These are phyloP conservation scores for Natrix natrix DNA, from an alignment of 2,797 vertebrate genomes.

Conservation along the genomic window DNA sequence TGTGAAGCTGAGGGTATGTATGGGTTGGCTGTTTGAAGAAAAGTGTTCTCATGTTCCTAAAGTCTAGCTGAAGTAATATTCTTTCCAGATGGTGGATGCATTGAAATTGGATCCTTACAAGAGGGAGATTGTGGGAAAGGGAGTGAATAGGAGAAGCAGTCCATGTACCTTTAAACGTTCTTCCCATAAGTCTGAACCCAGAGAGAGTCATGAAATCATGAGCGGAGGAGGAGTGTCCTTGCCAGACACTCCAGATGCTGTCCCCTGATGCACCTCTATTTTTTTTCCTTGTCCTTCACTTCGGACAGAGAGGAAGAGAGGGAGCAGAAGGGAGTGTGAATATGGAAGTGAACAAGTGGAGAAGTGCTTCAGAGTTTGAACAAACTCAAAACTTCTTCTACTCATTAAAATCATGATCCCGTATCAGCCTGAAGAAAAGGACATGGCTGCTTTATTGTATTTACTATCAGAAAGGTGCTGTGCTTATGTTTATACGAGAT, in stretches of 20 bases:
- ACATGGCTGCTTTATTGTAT: not conserved
- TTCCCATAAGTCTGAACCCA: not conserved
- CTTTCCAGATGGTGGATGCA: not conserved
- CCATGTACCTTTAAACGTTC: not conserved
- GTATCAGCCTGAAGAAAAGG: not conserved
- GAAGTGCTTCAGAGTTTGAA: not conserved
- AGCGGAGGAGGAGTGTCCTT: not conserved
- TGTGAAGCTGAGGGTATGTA: not conserved
- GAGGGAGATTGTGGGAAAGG: not conserved
- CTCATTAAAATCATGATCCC: not conserved
- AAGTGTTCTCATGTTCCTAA: not conserved
- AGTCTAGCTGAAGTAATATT: not conserved
- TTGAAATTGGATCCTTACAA: not conserved
- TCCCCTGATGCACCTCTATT: not conserved
- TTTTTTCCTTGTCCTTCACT: not conserved
- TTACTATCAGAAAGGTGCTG: not conserved
- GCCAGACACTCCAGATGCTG: not conserved
- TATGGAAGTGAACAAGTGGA: not conserved
- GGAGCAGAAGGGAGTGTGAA: not conserved
- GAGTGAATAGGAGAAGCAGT: not conserved
- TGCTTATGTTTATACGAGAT: not conserved
- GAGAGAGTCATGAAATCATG: not conserved
- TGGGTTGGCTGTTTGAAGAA: not conserved
- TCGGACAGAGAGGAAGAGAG: not conserved
- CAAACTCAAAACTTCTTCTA: not conserved